Evolutionary conservation across 2,113 vertebrate species (phyloP), one percentile per base, ranked within the genome.

Genomic region (Athene cunicularia): DNA sequence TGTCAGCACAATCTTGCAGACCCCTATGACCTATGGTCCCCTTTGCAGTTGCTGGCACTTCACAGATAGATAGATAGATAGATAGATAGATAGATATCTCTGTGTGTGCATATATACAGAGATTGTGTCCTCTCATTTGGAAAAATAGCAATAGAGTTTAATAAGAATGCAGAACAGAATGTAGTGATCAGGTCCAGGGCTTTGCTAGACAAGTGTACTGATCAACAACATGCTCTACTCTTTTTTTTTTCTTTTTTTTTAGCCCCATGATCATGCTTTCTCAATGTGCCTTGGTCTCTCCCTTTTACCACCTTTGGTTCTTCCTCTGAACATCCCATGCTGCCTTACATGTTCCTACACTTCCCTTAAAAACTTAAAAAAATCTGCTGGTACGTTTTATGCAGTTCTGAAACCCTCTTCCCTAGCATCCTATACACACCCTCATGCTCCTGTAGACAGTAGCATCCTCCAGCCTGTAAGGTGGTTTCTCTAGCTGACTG

Each of bases 31-130:
- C 8, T 64, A 0, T 45, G n/a, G 24, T 68, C 6, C 12, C 26
- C 16, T 50, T 55, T 82, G 37, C 37, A 59, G 19, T 43, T 82
- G 26, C 21, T 80, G 39, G 28, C n/a, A n/a, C n/a, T 35, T 64
- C 8, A 23, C 5, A 41, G 9, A 15, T 26, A 12, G 11, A 33
- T 15, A n/a, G n/a, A n/a, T n/a, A n/a, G n/a, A 33, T 0, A 1
- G 3, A 6, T 56, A 14, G 19, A 0, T 53, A 45, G 10, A 14
- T 26, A 12, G 11, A 27, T 16, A 30, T 0, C 1, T 26, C 10
- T 14, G 27, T 16, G 30, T 0, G 1, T 4, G 4, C 23, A 6
- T 56, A 14, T 22, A 0, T 53, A 45, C 45, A 63, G 59, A 62
- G 10, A 35, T 8, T 30, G 22, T 15, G 9, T 68, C 19, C 20